phyloP scores from a whole-genome alignment of 2,113 vertebrate genomes.

The Capricornis sumatraensis region DNA sequence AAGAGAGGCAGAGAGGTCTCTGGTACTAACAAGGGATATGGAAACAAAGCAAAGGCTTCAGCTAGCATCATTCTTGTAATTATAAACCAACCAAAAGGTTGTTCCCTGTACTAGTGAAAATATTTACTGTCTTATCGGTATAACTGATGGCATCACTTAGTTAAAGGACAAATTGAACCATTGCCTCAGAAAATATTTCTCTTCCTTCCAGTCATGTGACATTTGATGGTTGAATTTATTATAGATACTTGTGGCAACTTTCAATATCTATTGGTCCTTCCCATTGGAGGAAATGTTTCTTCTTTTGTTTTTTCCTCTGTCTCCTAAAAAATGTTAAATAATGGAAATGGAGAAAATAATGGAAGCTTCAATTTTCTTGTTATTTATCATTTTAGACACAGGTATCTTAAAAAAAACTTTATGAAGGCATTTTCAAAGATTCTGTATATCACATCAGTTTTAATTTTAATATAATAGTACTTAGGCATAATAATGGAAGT shows the following conservation, averaged over 20 bases:
- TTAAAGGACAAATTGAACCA: constrained; percentile 73
- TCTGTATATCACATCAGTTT: not conserved
- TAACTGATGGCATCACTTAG: constrained; percentile 76
- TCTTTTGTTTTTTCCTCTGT: not conserved
- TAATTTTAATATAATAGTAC: not conserved
- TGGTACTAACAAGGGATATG: constrained; percentile 88
- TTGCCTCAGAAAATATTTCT: constrained; percentile 74
- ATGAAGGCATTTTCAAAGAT: not conserved
- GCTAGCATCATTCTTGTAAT: constrained; percentile 91
- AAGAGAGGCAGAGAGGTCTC: constrained; percentile 88
- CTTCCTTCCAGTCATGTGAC: constrained; percentile 66
- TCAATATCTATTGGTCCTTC: constrained; percentile 50
- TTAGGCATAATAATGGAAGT: not conserved
- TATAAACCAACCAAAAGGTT: constrained; percentile 89
- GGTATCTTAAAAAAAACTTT: not conserved
- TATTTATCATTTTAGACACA: not conserved
- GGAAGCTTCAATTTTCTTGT: not conserved
- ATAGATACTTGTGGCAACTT: constrained; percentile 73
- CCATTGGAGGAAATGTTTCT: constrained; percentile 49
- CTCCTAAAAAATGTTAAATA: not conserved
- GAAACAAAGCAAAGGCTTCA: constrained; percentile 90
- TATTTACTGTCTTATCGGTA: constrained; percentile 80
- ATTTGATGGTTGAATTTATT: constrained; percentile 75
- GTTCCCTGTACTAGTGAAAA: constrained; percentile 78
- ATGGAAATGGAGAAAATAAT: not conserved